phyloP scores from a whole-genome alignment of 2,888 invertebrate genomes.

The Orchesellides sinensis region DNA sequence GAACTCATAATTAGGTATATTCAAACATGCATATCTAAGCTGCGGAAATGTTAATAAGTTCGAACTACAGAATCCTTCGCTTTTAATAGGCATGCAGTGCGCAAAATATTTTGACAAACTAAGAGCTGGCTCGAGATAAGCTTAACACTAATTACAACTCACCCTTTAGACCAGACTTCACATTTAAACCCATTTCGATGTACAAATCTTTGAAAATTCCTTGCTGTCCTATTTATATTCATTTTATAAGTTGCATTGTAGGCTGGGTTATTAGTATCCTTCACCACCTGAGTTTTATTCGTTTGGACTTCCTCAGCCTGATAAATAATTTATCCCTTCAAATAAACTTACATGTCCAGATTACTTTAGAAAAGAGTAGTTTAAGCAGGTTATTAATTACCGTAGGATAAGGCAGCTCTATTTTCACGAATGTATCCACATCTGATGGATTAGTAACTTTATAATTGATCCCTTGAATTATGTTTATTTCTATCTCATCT shows the following conservation, averaged over 20 bases:
- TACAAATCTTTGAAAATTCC: slow-evolving; percentile 90
- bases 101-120: neutral
- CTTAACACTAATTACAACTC: slow-evolving; percentile 77
- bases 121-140: slow-evolving; percentile 8
- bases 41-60: no score
- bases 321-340: neutral
- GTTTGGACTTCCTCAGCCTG: slow-evolving; percentile 84
- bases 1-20: no score
- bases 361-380: neutral
- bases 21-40: no score
- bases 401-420: slow-evolving; percentile 93
- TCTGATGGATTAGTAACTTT: slow-evolving; percentile 90
- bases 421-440: slow-evolving; percentile 94
- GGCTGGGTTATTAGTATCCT: slow-evolving; percentile 92
- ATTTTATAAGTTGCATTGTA: slow-evolving; percentile 90
- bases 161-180: slow-evolving; percentile 96
- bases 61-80: no score
- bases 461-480: slow-evolving; percentile 92
- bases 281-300: slow-evolving; percentile 87
- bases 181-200: slow-evolving; percentile 93
- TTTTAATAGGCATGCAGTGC: slow-evolving; percentile 22
- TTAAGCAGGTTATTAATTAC: slow-evolving; percentile 79
- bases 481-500: slow-evolving; percentile 90
- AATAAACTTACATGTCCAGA: neutral
- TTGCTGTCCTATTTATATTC: slow-evolving; percentile 86